These are phyloP conservation scores for Rhea pennata DNA, from an alignment of 2,113 vertebrate species.

Conservation along the genomic window DNA sequence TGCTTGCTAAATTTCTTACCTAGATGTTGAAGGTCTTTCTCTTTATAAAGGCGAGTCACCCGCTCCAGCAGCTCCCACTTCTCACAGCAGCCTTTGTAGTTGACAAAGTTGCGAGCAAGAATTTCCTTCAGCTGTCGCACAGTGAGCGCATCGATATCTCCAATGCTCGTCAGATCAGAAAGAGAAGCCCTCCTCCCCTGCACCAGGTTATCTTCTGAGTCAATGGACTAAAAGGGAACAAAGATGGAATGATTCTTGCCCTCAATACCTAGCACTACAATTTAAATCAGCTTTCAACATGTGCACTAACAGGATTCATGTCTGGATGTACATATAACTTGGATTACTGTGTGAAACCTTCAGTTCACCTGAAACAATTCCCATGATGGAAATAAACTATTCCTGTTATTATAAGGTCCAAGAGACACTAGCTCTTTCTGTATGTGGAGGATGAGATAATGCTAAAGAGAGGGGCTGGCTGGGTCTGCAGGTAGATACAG, in stretches of 20 bases:
- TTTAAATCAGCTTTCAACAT: neutral
- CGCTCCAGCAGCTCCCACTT: conserved; percentile 98
- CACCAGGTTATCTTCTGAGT: conserved; percentile 84
- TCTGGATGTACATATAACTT: neutral
- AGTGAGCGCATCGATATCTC: conserved; percentile 88
- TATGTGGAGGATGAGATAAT: neutral
- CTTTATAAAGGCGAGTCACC: conserved; percentile 89
- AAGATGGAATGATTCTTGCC: neutral
- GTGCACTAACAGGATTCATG: neutral
- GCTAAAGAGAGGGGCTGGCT: rapidly evolving
- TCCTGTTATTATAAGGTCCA: neutral
- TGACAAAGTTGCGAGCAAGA: conserved; percentile 94
- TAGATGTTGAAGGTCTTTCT: conserved; percentile 85
- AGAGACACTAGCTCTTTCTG: neutral
- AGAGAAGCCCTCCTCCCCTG: conserved; percentile 89
- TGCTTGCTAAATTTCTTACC: conserved; percentile 54
- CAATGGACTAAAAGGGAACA: conserved; percentile 76
- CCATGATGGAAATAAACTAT: neutral
- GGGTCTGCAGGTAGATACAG: neutral
- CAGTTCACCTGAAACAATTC: neutral
- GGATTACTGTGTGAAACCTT: neutral
- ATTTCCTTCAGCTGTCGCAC: conserved; percentile 97
- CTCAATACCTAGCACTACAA: neutral
- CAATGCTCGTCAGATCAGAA: conserved; percentile 82
- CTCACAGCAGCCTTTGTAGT: conserved; percentile 98